These are phyloP conservation scores for Xiphophorus hellerii DNA, from an alignment of 2,113 vertebrate species.

Conservation along the genomic window DNA sequence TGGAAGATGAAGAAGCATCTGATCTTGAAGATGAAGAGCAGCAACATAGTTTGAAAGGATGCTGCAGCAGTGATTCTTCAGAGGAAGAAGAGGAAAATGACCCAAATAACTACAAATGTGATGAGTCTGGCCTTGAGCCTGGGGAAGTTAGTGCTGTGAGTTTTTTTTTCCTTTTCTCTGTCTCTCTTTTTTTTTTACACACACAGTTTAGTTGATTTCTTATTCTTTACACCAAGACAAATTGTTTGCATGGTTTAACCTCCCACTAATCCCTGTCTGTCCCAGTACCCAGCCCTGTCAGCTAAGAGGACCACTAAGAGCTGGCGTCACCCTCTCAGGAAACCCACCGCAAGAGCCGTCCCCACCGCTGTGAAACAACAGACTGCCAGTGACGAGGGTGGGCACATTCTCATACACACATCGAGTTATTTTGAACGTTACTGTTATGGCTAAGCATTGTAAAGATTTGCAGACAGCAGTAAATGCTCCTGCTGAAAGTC, in stretches of 20 bases:
- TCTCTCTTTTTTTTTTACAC: neutral
- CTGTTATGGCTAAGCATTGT: slow-evolving; percentile 8
- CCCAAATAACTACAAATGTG: slow-evolving; percentile 74
- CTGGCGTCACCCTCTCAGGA: slow-evolving; percentile 84
- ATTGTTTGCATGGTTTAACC: slow-evolving; percentile 12
- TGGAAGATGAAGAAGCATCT: slow-evolving; percentile 62
- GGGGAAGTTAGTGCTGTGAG: slow-evolving; percentile 79
- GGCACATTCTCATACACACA: slow-evolving; percentile 30
- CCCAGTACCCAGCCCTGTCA: slow-evolving; percentile 70
- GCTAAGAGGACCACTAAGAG: slow-evolving; percentile 80
- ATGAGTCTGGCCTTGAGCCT: slow-evolving; percentile 78
- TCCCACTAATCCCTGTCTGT: slow-evolving; percentile 14
- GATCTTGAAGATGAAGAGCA: slow-evolving; percentile 53
- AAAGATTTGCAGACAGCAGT: slow-evolving; percentile 18
- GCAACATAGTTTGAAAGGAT: slow-evolving; percentile 53
- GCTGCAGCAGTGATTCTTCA: slow-evolving; percentile 69
- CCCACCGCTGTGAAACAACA: slow-evolving; percentile 93
- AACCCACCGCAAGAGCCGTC: slow-evolving; percentile 88
- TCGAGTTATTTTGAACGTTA: slow-evolving; percentile 21
- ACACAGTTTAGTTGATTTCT: neutral
- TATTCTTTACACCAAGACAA: neutral
- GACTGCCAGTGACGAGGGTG: slow-evolving; percentile 88
- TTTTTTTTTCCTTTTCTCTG: slow-evolving; percentile 1
- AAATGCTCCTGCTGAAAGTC: slow-evolving; percentile 11
- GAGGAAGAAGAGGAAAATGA: slow-evolving; percentile 72